Conservation (phyloP, 2,797 vertebrate genomes). For the Manis crassicaudata region DNA sequence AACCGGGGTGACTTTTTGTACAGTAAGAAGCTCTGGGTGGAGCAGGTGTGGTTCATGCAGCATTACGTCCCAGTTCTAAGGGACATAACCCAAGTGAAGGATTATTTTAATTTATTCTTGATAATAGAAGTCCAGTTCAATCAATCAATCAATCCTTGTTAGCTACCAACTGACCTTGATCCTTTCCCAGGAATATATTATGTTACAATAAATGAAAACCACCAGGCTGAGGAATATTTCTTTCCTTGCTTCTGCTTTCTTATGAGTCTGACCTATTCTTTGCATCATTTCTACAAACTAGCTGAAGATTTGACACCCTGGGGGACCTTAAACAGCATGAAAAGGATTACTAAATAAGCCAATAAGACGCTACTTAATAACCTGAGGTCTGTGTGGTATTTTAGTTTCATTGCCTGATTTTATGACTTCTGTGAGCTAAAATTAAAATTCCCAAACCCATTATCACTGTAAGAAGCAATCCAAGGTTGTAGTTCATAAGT, state of each 20-base stretch:
- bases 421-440: constrained; percentile 68
- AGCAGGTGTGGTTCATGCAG: neutral
- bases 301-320: constrained; percentile 51
- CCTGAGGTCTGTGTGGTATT: constrained; percentile 47
- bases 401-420: constrained; percentile 64
- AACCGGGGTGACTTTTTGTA: neutral
- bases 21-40: neutral
- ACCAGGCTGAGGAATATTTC: constrained; percentile 42
- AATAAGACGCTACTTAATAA: constrained; percentile 62
- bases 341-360: constrained; percentile 61
- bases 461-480: constrained; percentile 43
- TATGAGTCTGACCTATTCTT: constrained; percentile 53
- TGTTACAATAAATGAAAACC: constrained; percentile 51
- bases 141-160: constrained; percentile 59
- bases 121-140: constrained; percentile 35
- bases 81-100: neutral
- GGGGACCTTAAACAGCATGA: constrained; percentile 29
- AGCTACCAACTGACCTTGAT: constrained; percentile 62
- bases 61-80: neutral
- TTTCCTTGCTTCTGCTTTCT: constrained; percentile 47
- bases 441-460: constrained; percentile 65
- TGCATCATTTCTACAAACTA: constrained; percentile 55
- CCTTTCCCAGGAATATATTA: constrained; percentile 51
- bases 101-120: constrained; percentile 45
- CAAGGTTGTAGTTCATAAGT: constrained; percentile 39